Conservation (phyloP, 2,888 invertebrate species). For the Gryllus longicercus region DNA sequence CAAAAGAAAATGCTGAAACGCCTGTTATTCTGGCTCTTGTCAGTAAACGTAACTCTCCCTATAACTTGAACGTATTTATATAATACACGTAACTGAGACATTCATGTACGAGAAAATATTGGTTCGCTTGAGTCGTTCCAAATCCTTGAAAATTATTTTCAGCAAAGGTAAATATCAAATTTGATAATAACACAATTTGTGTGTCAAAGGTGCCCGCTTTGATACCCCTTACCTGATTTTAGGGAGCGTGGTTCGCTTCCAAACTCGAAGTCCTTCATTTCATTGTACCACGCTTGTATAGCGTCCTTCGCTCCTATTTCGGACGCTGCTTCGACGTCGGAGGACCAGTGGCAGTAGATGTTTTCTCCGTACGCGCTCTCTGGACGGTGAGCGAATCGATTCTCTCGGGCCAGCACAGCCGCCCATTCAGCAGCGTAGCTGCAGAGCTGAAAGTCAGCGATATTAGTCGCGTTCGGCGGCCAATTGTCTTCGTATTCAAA, state of each 20-base stretch:
- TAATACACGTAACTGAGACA: too few species aligned
- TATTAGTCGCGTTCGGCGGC: too few species aligned
- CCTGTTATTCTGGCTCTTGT: too few species aligned
- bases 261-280: constrained; percentile 67
- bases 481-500: too few species aligned
- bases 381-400: constrained; percentile 62
- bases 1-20: too few species aligned
- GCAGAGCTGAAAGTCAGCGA: constrained; percentile 49
- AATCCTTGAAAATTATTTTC: too few species aligned
- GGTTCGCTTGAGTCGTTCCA: too few species aligned
- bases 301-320: constrained; percentile 65
- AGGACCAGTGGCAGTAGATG: constrained; percentile 66
- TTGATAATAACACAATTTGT: too few species aligned
- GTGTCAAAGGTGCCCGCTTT: not conserved
- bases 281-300: constrained; percentile 73
- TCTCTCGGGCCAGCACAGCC: constrained; percentile 60
- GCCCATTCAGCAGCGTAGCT: constrained; percentile 69
- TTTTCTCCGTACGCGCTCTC: constrained; percentile 54
- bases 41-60: too few species aligned
- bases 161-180: too few species aligned
- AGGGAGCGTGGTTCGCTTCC: constrained; percentile 58
- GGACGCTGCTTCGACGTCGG: constrained; percentile 55
- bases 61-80: too few species aligned
- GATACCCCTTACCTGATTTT: constrained; percentile 31
- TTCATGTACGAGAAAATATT: too few species aligned